Base-by-base conservation (phyloP, 2,113 vertebrate genomes). In the Cacatua alba region DNA sequence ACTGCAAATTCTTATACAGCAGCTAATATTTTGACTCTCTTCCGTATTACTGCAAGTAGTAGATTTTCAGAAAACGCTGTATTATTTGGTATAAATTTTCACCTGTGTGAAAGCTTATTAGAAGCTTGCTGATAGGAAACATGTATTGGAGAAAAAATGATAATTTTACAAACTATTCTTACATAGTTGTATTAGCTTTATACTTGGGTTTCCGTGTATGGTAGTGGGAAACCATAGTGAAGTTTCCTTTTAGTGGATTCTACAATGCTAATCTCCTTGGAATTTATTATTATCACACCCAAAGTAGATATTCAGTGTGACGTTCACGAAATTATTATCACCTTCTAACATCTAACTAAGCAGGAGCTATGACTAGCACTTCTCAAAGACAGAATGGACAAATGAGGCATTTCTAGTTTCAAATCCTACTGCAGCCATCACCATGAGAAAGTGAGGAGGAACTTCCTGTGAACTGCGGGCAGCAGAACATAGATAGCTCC, bases 261-360 rank as follows among this genome's bases (percentile, higher is more conserved):
- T 91, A 11, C 19, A 68, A 15, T 68, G 44, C 52, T 96, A 69
- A 89, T 94, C 77, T 88, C 51, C 46, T 87, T 75, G 77, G 81
- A 91, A 91, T 91, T 91, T 39, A 62, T 64, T 44, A 75, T 86
- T 95, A 57, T 92, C 77, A 74, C 46, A 21, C 28, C 29, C 31
- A 29, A 82, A 88, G 80, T 77, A 89, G 51, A 39, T 67, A 74
- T 43, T 53, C 88, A 86, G 37, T 63, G 79, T 81, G 70, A 69
- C 60, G 89, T 95, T 94, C 83, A 81, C 57, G 46, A 74, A 92
- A 41, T 76, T 59, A 92, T 95, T 96, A 81, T 78, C 51, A 35
- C 39, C 48, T 84, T 71, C 80, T 79, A 10, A 63, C 70, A 76
- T 80, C 52, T 68, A 78, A 43, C 20, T 78, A 64, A 55, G 60